Conservation (phyloP, 2,888 invertebrate species). For the Entomobrya proxima region DNA sequence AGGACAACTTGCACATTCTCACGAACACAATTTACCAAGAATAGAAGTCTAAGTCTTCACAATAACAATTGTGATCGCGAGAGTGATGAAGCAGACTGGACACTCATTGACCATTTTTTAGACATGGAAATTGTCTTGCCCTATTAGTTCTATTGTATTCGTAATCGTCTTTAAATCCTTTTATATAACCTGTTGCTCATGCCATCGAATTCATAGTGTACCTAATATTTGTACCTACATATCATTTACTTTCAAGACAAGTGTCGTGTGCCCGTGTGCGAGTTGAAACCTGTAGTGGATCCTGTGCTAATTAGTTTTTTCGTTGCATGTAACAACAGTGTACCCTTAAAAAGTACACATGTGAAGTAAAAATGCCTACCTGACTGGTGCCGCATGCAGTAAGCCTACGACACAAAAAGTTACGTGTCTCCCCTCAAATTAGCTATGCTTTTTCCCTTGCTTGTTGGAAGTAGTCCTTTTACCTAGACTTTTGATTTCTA, state of each 20-base stretch:
- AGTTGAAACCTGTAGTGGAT: no score
- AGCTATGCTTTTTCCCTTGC: not conserved
- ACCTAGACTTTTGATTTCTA: conserved; percentile 16
- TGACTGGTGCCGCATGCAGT: not conserved
- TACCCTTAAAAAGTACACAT: conserved; percentile 12
- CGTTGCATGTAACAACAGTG: not conserved
- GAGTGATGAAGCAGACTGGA: no score
- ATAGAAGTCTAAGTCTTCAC: no score
- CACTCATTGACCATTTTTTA: not conserved
- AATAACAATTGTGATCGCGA: no score
- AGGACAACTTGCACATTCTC: no score
- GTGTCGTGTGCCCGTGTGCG: not conserved
- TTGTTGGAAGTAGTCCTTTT: conserved; percentile 27
- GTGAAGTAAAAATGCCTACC: not conserved
- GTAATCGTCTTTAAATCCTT: not conserved
- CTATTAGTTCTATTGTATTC: not conserved
- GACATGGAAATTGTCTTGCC: not conserved
- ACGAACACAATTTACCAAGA: no score
- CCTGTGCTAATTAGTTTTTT: conserved; percentile 6
- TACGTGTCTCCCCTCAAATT: conserved; percentile 2
- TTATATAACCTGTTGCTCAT: not conserved
- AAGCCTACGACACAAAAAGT: not conserved
- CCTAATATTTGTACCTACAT: not conserved
- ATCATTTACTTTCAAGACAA: not conserved
- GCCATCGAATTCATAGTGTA: not conserved